Evolutionary conservation across 2,888 invertebrate genomes (phyloP), one percentile per base, ranked within the genome.

Genomic region (Eristalis arbustorum): DNA sequence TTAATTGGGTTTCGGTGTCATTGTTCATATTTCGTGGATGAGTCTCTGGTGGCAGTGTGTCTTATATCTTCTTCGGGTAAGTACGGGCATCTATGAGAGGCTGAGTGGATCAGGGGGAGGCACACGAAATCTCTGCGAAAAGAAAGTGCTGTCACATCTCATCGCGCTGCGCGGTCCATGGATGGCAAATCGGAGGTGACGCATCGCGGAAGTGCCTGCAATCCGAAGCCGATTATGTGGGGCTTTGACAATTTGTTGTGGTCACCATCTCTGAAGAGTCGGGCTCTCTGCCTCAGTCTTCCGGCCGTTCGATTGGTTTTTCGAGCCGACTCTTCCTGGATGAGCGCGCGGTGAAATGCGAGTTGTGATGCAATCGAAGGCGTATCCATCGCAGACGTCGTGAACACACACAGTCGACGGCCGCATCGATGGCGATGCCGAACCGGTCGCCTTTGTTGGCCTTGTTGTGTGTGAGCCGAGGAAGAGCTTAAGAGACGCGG

Each of bases 1-100:
- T 37, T 69, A 85, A 87, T 75, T 87, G 83, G 85, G 82, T 87
- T 87, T 77, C 66, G 82, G 85, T 87, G 82, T 63, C 82, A 82
- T 78, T 28, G 77, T 68, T 83, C 72, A 82, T 72, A 79, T 81
- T 73, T 61, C 61, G 40, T 73, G 59, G 64, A 75, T 75, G 22
- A 63, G 22, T 82, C 62, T 74, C 18, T 87, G 49, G 49, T 18
- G 49, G 49, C 8, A 6, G 18, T 18, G 18, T 37, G 8, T 87
- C 78, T 3, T 59, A 25, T 13, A 13, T 4, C 14, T 59, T 59
- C 25, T 59, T 56, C 71, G 22, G 83, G 83, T 87, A 87, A 87
- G 87, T 87, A 82, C 59, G 22, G 61, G 14, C 5, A 37, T 37
- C 37, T 37, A 11, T 37, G 34, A 11, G 68, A 72, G 6, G 31